Percentiles rank a stretch among this genome's conserved stretches.
Conservation (phyloP, 1,140 invertebrate species). For the Heliconius hermathena region DNA sequence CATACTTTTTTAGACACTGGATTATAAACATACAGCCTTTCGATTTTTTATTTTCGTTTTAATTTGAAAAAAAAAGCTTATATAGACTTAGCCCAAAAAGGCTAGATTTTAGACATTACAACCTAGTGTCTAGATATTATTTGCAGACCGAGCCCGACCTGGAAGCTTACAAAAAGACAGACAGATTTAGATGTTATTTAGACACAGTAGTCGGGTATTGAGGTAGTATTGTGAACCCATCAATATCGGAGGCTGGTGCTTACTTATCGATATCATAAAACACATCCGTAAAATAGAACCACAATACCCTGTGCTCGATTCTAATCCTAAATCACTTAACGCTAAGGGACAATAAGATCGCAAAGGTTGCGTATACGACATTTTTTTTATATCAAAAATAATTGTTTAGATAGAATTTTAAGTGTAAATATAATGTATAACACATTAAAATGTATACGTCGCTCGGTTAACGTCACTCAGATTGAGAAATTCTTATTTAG, state of each 20-base stretch:
- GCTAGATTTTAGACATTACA: background rate
- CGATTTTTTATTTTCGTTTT: background rate
- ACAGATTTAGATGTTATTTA: slow-evolving; percentile 64
- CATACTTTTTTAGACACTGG: background rate
- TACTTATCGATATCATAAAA: slow-evolving; percentile 71
- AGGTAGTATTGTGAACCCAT: slow-evolving; percentile 76
- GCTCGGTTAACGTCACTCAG: background rate
- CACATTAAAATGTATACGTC: slow-evolving; percentile 13
- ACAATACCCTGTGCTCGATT: slow-evolving; percentile 80
- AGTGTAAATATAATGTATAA: slow-evolving; percentile 19
- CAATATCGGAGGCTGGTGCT: slow-evolving; percentile 58
- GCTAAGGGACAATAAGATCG: slow-evolving; percentile 76
- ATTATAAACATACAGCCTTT: background rate
- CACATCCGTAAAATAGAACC: slow-evolving; percentile 79
- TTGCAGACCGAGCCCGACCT: slow-evolving; percentile 51
- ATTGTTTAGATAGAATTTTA: slow-evolving; percentile 19
- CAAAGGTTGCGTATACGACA: slow-evolving; percentile 69
- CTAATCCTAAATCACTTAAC: slow-evolving; percentile 75
- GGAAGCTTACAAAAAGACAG: slow-evolving; percentile 60
- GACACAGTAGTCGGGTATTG: slow-evolving; percentile 68
- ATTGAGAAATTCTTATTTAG: background rate
- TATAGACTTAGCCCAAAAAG: background rate
- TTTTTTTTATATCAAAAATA: slow-evolving; percentile 53
- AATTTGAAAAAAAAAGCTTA: background rate
- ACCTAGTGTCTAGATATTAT: background rate